phyloP scores from a whole-genome alignment of 2,888 invertebrate genomes.

The Morpho achilles region DNA sequence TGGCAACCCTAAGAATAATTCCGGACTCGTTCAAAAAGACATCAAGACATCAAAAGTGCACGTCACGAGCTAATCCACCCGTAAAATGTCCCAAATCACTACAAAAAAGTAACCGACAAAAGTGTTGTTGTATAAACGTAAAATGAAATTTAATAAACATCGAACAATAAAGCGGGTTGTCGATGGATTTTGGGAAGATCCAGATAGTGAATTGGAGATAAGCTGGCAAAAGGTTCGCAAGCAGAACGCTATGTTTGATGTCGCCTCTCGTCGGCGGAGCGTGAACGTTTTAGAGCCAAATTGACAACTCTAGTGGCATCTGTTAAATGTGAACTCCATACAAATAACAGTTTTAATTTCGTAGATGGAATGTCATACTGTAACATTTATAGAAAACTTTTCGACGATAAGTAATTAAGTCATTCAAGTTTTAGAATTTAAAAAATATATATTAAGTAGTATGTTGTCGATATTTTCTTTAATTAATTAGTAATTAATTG shows the following conservation, averaged over 20 bases:
- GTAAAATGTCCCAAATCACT: constrained; percentile 76
- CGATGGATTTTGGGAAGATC: constrained; percentile 66
- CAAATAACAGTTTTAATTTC: constrained; percentile 75
- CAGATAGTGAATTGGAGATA: constrained; percentile 74
- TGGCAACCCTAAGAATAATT: constrained; percentile 43
- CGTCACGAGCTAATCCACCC: constrained; percentile 71
- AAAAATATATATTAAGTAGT: neutral
- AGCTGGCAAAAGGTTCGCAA: constrained; percentile 75
- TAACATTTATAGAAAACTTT: constrained; percentile 12
- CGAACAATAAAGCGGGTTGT: constrained; percentile 63
- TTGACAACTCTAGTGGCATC: constrained; percentile 72
- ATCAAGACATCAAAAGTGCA: constrained; percentile 56
- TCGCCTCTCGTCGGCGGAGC: constrained; percentile 72
- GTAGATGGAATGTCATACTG: constrained; percentile 63
- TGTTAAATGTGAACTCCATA: constrained; percentile 65
- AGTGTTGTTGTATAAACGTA: constrained; percentile 78
- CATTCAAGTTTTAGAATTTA: neutral
- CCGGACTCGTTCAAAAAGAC: constrained; percentile 64
- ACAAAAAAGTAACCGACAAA: constrained; percentile 73
- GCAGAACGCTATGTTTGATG: constrained; percentile 73
- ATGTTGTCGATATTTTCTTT: neutral
- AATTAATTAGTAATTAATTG: constrained; percentile 3
- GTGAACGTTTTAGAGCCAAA: constrained; percentile 74
- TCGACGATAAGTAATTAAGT: constrained; percentile 15
- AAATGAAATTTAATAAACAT: constrained; percentile 80